Evolutionary conservation across 2,888 invertebrate species (phyloP), one percentile per base, ranked within the genome.

Genomic region (Lasioglossum figueresi): DNA sequence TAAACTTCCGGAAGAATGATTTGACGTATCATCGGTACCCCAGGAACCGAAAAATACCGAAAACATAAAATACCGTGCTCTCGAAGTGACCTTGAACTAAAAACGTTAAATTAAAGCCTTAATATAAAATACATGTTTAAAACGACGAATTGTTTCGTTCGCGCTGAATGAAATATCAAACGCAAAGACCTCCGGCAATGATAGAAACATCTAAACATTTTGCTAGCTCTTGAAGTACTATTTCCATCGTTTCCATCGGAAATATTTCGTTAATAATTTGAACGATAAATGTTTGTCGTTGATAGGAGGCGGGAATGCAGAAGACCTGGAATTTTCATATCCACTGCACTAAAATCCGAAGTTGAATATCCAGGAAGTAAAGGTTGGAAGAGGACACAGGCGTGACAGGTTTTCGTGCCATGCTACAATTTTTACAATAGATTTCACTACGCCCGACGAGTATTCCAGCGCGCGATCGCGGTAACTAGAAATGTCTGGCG

Each of bases 371-470:
- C 40, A 40, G 4, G 2, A 40, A 14, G 23, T 37, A 10, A 37
- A 40, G 23, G 37, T 37, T 68, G n/a, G 37, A 40, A 2, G 37
- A 37, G 23, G 37, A 19, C 6, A 10, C 37, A 37, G 10, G n/a
- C n/a, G 14, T 70, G 40, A 37, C 37, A 88, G 86, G 48, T 73
- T 90, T 88, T 89, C 90, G 89, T 12, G 70, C 37, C n/a, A 86
- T 90, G 92, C 90, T 86, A 90, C 89, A 89, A 92, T 92, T 92
- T 91, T 89, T 91, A 86, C 87, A 90, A 91, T 88, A 89, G 90
- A 89, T 92, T 91, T 90, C 90, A 88, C 91, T 90, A 90, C 85
- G 77, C 71, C 76, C 70, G 80, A 76, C 78, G 87, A 86, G 77
- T 86, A 80, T 73, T 75, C 83, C 83, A 80, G 85, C 88, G 76